These are phyloP conservation scores for Hipposideros armiger DNA, from an alignment of 2,113 vertebrate species.

Conservation along the genomic window DNA sequence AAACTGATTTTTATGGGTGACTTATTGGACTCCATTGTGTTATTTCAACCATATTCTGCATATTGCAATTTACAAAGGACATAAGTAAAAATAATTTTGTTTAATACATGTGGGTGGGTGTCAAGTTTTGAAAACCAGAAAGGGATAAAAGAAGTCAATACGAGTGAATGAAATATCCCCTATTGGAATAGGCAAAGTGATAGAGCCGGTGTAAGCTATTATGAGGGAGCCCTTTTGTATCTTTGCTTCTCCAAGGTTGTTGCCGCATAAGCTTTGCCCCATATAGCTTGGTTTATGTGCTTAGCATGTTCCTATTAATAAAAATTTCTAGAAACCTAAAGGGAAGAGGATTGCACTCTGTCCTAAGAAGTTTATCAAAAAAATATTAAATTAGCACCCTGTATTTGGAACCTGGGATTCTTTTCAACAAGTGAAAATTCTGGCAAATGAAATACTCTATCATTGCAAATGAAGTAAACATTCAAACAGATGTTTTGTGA, in stretches of 20 bases:
- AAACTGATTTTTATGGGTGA: constrained; percentile 22
- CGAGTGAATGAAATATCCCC: not conserved
- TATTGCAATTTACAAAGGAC: not conserved
- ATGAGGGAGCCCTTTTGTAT: not conserved
- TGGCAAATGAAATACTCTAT: not conserved
- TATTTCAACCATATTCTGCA: not conserved
- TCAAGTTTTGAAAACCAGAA: constrained; percentile 45
- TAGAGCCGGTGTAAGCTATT: not conserved
- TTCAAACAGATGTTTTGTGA: constrained; percentile 51
- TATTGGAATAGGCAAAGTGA: constrained; percentile 15
- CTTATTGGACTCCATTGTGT: not conserved
- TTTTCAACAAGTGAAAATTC: constrained; percentile 67
- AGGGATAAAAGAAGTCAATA: constrained; percentile 20
- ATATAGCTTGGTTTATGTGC: not conserved
- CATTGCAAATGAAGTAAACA: constrained; percentile 56
- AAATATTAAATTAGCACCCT: constrained; percentile 22
- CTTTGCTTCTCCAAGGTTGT: not conserved
- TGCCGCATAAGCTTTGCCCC: not conserved
- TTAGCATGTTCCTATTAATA: constrained; percentile 13
- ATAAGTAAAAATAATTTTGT: constrained; percentile 14
- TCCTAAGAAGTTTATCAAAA: not conserved
- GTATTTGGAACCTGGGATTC: not conserved
- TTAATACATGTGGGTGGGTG: not conserved
- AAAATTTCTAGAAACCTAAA: constrained; percentile 32
- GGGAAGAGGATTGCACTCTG: constrained; percentile 57